Base-by-base conservation (phyloP, 2,888 invertebrate genomes). In the Pseudococcus viburni region DNA sequence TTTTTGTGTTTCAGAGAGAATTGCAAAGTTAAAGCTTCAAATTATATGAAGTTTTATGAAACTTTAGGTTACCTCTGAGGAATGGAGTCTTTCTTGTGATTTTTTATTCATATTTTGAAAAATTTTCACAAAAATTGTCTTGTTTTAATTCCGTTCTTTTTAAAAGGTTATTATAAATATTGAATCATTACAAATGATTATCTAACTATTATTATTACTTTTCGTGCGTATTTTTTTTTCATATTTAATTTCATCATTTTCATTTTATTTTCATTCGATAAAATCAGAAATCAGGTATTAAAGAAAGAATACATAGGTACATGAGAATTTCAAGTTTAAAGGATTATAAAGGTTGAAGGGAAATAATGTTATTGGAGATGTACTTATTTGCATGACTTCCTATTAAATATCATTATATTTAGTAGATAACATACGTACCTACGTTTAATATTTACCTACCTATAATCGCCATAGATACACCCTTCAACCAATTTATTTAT, bases 31-130 rank as follows among this genome's bases (percentile, higher is more conserved):
- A 96, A 97, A 92, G 94, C 95, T 92, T 96, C 97, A 26, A 88
- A 84, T 92, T 97, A 97, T 94, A 96, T 96, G 93, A 97, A 97
- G 94, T 97, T 97, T 92, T 97, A 97, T 92, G 96, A 97, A 92
- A 97, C 97, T 91, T 94, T 97, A 92, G 97, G 97, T 92, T 97
- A 97, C 92, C 95, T 97, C 64, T 86, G 73, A 86, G 73, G 86
- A 86, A 68, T 73, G 86, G 73, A 73, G 86, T 86, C 86, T 86
- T 86, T 86, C 86, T 86, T 86, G 86, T 86, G 86, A 86, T 86
- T 86, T 86, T 86, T 86, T 68, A 68, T 86, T 64, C 85, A 85
- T 85, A 19, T 83, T 83, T 83, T 46, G 80, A 83, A 83, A 83
- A 83, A 83, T 83, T 46, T 83, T 83, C 80, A 83, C 80, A 83